A percentile compares a stretch with the other conserved stretches of the same genome.
Conservation (phyloP, 2,888 invertebrate genomes). For the Toxonevra muliebris region DNA sequence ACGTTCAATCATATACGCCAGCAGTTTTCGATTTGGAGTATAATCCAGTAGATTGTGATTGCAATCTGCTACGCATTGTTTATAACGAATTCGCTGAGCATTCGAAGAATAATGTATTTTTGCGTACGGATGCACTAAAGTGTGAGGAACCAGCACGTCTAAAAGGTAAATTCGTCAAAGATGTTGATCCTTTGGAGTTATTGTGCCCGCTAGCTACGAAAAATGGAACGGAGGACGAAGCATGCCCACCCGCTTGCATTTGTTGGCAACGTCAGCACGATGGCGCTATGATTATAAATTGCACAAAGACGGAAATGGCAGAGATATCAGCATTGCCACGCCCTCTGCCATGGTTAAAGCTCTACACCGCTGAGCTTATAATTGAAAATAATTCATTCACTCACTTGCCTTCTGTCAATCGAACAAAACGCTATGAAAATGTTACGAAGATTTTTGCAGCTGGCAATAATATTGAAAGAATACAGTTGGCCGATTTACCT, state of each 20-base stretch:
- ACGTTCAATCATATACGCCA: background rate
- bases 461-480: background rate
- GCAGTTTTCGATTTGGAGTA: background rate
- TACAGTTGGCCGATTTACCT: constrained; percentile 4
- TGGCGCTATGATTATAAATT: constrained; percentile 16
- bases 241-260: constrained; percentile 5
- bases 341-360: background rate
- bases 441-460: constrained; percentile 9
- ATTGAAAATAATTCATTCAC: background rate
- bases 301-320: constrained; percentile 10
- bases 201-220: constrained; percentile 5
- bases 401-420: background rate
- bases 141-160: constrained; percentile 2
- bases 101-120: background rate
- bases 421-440: constrained; percentile 8
- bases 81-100: background rate
- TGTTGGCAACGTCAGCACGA: constrained; percentile 23
- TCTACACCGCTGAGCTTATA: constrained; percentile 2
- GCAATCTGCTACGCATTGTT: constrained; percentile 12
- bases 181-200: constrained; percentile 3
- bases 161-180: constrained; percentile 9
- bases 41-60: constrained; percentile 25
- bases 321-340: constrained; percentile 3
- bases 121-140: background rate
- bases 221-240: background rate